phyloP scores from a whole-genome alignment of 2,797 vertebrate genomes.

The Takifugu ocellatus region DNA sequence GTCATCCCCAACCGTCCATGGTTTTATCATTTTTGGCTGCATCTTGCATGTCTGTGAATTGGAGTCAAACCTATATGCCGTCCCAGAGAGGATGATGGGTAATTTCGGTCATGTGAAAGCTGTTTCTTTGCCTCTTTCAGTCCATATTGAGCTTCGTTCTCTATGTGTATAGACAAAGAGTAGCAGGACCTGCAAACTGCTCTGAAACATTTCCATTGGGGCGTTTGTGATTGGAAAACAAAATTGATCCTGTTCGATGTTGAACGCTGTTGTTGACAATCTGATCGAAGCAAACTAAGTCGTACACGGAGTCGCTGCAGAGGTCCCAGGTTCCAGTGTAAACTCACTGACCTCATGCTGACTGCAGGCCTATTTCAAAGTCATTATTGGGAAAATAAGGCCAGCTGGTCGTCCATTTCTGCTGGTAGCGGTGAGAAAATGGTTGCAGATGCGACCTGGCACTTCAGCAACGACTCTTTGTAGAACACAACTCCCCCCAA shows the following conservation, averaged over 20 bases:
- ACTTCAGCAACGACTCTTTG: conserved; percentile 33
- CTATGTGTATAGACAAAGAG: conserved; percentile 33
- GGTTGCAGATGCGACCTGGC: not conserved
- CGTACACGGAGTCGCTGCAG: conserved; percentile 30
- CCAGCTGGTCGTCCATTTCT: too few relatives aligned
- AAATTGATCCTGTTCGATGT: not conserved
- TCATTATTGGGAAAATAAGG: not conserved
- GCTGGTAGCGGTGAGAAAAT: not conserved
- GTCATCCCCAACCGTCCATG: conserved; percentile 16
- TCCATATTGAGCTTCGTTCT: conserved; percentile 44
- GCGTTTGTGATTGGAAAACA: conserved; percentile 18
- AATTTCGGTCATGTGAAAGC: conserved; percentile 51
- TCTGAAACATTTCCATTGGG: conserved; percentile 50
- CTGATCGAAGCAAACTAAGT: too few relatives aligned
- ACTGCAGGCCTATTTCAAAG: not conserved
- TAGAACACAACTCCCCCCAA: conserved; percentile 40
- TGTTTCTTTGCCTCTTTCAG: conserved; percentile 53
- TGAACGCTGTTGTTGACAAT: not conserved
- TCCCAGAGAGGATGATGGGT: conserved; percentile 42
- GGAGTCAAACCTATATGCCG: conserved; percentile 12
- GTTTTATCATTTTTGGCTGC: conserved; percentile 7
- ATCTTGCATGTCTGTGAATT: conserved; percentile 24
- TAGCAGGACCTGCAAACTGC: conserved; percentile 32
- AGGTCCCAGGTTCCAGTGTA: conserved; percentile 18
- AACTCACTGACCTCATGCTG: conserved; percentile 10